Base-by-base conservation (phyloP, 2,797 vertebrate genomes). In the Falco berigora region DNA sequence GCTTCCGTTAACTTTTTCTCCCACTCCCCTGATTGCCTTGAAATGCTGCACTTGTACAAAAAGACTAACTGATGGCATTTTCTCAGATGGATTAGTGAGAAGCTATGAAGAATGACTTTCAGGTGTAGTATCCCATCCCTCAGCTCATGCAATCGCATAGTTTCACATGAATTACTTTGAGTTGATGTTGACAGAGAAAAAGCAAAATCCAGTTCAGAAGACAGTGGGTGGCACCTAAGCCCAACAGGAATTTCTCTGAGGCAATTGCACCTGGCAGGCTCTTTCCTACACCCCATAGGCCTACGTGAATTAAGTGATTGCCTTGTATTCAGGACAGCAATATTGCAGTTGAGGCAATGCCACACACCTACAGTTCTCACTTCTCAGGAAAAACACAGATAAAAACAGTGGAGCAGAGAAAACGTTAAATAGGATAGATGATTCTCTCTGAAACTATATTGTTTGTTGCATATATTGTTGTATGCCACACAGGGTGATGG, bases 41-140 rank as follows among this genome's bases (percentile, higher is more conserved):
- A 94, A 95, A 96, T 23, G 94, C 38, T 80, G 63, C 79, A 83
- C 80, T 93, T 95, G 23, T 69, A 73, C 64, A 62, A 94, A 87
- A 96, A 92, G 36, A 61, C 62, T 90, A 95, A 49, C 14, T 96
- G 79, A 93, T 78, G 53, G 25, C 38, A 32, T 92, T 93, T 85
- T 93, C 64, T 86, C 49, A 56, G n/a, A 77, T 18, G 78, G 20
- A 62, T 92, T 96, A 81, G 52, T 69, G 40, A 90, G 49, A 81
- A 87, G 44, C 47, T 91, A 58, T 69, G 87, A 79, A 62, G 66
- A 91, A 86, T 69, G 30, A 50, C 69, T 95, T 95, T 90, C 67
- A 94, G 80, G 87, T 93, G 91, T 91, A 55, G 10, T 58, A 79
- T 68, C 68, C 28, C 32, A 86, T 91, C 49, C 27, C 62, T 94